Conservation (phyloP, 2,888 invertebrate species). For the Drosophila mayaguana region DNA sequence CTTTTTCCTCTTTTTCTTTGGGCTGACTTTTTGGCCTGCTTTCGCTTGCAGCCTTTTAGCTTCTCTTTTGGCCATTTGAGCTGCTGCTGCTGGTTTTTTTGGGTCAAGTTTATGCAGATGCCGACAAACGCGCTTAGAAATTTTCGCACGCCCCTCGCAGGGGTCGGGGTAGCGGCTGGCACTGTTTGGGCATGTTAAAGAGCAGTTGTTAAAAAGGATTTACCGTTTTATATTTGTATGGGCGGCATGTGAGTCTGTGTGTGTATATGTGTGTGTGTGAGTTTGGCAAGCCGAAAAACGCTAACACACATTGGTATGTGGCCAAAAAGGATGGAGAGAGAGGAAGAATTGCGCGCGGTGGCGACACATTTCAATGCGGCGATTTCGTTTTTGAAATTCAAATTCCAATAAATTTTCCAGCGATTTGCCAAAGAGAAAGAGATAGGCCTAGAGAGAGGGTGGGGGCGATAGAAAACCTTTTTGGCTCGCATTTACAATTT, state of each 20-base stretch:
- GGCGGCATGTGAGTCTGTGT: constrained; percentile 40
- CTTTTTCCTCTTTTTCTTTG: constrained; percentile 30
- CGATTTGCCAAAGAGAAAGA: constrained; percentile 67
- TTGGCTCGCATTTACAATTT: constrained; percentile 20
- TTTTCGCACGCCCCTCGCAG: constrained; percentile 59
- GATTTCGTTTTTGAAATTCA: constrained; percentile 78
- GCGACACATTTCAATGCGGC: constrained; percentile 64
- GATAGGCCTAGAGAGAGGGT: neutral
- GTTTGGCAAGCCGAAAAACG: neutral
- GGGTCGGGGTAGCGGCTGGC: neutral
- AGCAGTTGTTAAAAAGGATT: constrained; percentile 81
- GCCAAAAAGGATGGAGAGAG: constrained; percentile 34
- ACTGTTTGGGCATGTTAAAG: constrained; percentile 68
- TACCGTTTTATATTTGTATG: constrained; percentile 73
- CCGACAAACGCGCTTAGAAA: constrained; percentile 72
- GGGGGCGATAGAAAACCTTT: neutral
- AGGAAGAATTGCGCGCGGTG: neutral
- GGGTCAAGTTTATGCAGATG: constrained; percentile 81
- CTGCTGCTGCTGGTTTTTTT: constrained; percentile 39
- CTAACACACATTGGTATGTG: constrained; percentile 65
- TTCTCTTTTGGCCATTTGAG: constrained; percentile 18
- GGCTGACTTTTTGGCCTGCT: constrained; percentile 52
- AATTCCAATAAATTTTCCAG: constrained; percentile 78
- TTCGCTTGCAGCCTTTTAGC: constrained; percentile 18
- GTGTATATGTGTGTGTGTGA: constrained; percentile 48